Percentiles rank a stretch among this genome's conserved stretches.
Evolutionary conservation across 2,113 vertebrate genomes (phyloP).

Genomic region (Gnathonemus longibarbis): DNA sequence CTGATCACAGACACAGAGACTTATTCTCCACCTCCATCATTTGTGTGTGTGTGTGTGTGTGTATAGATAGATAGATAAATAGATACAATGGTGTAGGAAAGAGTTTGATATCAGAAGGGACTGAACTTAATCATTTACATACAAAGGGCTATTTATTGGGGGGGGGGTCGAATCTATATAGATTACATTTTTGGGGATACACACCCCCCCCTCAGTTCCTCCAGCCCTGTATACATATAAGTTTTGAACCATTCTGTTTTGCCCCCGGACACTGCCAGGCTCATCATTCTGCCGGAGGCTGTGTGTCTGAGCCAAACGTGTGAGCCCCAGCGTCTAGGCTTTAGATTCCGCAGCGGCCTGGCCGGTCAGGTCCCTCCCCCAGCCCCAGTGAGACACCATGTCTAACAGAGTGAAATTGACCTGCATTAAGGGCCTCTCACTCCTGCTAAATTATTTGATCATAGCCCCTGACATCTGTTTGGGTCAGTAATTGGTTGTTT

Average conservation of each 20-base stretch:
- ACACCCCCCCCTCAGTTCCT: neutral
- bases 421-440: conserved; percentile 69
- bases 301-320: conserved; percentile 15
- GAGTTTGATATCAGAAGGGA: neutral
- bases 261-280: neutral
- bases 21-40: neutral
- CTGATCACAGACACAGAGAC: neutral
- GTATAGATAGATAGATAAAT: neutral
- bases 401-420: conserved; percentile 80
- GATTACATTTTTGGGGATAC: neutral
- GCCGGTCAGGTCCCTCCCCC: conserved; percentile 43
- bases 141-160: neutral
- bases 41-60: too few species aligned
- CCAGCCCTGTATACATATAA: neutral
- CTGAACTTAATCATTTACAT: neutral
- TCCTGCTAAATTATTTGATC: conserved; percentile 77
- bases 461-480: conserved; percentile 76
- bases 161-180: neutral
- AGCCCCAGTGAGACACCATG: conserved; percentile 63
- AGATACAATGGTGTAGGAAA: neutral
- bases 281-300: neutral
- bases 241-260: neutral
- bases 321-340: conserved; percentile 28
- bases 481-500: conserved; percentile 77
- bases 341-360: conserved; percentile 40